A percentile compares a stretch with the other conserved stretches of the same genome.
Evolutionary conservation across 2,113 vertebrate genomes (phyloP).

Genomic region (Proterorhinus semilunaris): DNA sequence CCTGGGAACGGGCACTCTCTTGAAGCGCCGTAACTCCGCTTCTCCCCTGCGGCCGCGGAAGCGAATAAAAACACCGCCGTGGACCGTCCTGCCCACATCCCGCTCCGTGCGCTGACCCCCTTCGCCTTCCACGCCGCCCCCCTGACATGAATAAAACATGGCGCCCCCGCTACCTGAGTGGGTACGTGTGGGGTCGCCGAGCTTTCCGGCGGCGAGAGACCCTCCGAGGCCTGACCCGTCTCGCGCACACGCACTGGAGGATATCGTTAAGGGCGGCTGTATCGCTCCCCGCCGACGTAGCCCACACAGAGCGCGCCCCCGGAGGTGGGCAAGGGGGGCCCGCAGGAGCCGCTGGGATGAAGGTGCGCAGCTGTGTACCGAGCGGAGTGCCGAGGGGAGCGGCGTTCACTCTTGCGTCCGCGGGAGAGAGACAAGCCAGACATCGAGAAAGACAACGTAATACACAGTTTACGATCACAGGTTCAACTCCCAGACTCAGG

Average conservation of each 20-base stretch:
- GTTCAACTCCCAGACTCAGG: not conserved
- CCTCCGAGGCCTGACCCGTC: conserved; percentile 58
- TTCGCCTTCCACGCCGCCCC: conserved; percentile 33
- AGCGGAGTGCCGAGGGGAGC: not conserved
- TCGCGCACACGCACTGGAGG: conserved; percentile 14
- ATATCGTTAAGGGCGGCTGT: not conserved
- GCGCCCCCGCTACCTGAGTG: conserved; percentile 66
- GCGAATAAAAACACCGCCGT: conserved; percentile 65
- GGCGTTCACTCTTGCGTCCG: not conserved
- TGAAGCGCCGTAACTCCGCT: conserved; percentile 23
- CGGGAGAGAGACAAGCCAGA: not conserved
- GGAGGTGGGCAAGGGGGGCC: not conserved
- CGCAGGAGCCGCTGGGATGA: not conserved
- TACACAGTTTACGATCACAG: not conserved
- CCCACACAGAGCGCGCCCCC: not conserved
- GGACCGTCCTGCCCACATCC: conserved; percentile 63
- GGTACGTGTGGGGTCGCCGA: conserved; percentile 47
- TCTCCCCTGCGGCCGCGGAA: conserved; percentile 37
- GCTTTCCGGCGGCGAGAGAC: conserved; percentile 45
- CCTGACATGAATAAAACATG: conserved; percentile 69
- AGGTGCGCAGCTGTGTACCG: not conserved
- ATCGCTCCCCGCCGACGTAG: not conserved
- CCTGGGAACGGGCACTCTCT: conserved; percentile 38
- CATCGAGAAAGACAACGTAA: not conserved
- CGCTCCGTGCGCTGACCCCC: conserved; percentile 2